Conservation (phyloP, 2,888 invertebrate genomes). For the Tetheella fluctuosa region DNA sequence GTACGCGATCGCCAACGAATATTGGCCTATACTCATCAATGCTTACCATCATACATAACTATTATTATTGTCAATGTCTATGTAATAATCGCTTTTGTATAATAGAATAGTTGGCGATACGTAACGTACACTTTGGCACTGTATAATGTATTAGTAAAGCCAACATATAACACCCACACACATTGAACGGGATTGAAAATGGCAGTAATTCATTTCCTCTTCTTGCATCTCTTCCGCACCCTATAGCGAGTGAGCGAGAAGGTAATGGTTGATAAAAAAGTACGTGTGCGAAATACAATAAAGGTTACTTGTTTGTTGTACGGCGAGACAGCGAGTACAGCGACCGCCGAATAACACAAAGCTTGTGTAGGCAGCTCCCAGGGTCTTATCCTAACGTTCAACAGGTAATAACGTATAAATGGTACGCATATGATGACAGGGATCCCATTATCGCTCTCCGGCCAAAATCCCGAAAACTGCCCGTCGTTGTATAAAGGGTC, state of each 20-base stretch:
- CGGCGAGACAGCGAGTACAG: too few relatives aligned
- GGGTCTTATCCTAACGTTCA: conserved; percentile 40
- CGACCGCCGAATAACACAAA: background rate
- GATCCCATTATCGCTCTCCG: conserved; percentile 61
- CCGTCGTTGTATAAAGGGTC: conserved; percentile 56
- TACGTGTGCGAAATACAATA: too few relatives aligned
- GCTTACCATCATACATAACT: background rate
- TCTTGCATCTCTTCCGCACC: too few relatives aligned
- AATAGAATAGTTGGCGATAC: background rate
- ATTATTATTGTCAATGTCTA: background rate
- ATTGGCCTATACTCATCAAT: background rate
- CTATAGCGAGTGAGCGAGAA: too few relatives aligned
- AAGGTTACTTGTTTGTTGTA: background rate
- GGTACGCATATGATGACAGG: conserved; percentile 59
- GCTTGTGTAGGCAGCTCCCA: background rate
- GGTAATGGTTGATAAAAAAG: too few relatives aligned
- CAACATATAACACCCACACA: background rate
- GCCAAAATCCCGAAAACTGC: conserved; percentile 61
- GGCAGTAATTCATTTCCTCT: too few relatives aligned
- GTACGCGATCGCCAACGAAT: conserved; percentile 1
- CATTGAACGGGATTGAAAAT: background rate
- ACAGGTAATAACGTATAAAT: conserved; percentile 62
- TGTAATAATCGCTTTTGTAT: background rate
- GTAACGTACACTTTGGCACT: background rate
- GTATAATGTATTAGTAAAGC: background rate